Base-by-base conservation (phyloP, 2,888 invertebrate genomes). In the Nebria brevicollis region DNA sequence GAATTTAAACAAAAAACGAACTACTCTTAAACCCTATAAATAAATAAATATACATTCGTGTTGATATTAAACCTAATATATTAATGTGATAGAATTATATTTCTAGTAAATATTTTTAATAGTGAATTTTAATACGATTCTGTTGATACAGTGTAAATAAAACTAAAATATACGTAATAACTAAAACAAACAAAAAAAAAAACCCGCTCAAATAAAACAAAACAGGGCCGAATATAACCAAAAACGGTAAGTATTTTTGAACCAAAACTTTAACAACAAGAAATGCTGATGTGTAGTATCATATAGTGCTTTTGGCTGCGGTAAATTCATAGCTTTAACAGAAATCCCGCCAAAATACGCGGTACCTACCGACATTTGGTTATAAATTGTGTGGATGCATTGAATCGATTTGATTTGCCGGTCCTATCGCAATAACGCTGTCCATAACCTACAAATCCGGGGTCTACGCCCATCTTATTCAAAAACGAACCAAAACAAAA, bases 401-500 rank as follows among this genome's bases (percentile, higher is more conserved):
- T 65, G 64, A 80, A 80, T 80, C 80, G 80, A 80, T 80, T 80
- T 80, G 34, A 54, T 54, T 54, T 54, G 54, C 54, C 54, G 26
- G 75, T 80, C 75, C 75, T 79, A 74, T 68, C 74, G 80, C 75
- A 80, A 70, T 26, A 74, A 75, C 72, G 72, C 65, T 42, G 75
- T 72, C 76, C 81, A 76, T 81, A 78, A 77, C 76, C 81, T 79
- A 82, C 72, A 77, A 81, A 54, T 77, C 82, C 75, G 82, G 78
- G 84, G 85, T 85, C 82, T 85, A 87, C 86, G 87, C 86, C 87
- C 87, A 86, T 86, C 85, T 86, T 87, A 76, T 87, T 85, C 85
- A 86, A 87, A 87, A 85, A 86, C 85, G 85, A 84, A 86, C 85
- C 86, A 86, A 87, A 87, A 87, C 85, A 86, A 86, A 86, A 84